Evolutionary conservation across 2,888 invertebrate genomes (phyloP).

Genomic region (Xylophagus ater): DNA sequence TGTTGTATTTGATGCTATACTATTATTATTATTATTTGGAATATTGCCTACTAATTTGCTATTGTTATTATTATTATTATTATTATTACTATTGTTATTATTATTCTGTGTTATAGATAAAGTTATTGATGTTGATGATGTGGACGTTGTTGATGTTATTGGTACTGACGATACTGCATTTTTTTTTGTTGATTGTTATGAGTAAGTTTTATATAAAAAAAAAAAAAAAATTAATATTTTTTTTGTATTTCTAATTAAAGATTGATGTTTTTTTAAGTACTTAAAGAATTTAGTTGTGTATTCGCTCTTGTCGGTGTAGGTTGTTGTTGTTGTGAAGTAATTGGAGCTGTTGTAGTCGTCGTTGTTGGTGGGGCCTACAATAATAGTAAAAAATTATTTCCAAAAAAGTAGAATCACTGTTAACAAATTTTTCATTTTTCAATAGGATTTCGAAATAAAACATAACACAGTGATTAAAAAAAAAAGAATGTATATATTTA

Average conservation of each 20-base stretch:
- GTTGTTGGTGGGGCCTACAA: constrained; percentile 20
- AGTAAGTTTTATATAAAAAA: constrained; percentile 6
- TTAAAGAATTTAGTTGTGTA: constrained; percentile 19
- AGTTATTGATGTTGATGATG: constrained; percentile 22
- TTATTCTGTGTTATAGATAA: too few species aligned
- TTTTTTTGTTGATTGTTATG: constrained; percentile 13
- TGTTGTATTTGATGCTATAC: constrained; percentile 8
- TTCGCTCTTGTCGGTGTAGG: constrained; percentile 35
- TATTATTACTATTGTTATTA: constrained; percentile 21
- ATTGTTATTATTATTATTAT: constrained; percentile 17
- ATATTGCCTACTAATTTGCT: constrained; percentile 15
- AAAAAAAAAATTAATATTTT: constrained; percentile 12
- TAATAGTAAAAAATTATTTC: constrained; percentile 7
- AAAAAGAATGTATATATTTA: not conserved
- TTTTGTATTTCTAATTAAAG: constrained; percentile 10
- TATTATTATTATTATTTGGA: constrained; percentile 12
- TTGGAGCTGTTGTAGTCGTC: constrained; percentile 22
- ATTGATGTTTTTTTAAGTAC: constrained; percentile 3
- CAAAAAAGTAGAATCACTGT: not conserved
- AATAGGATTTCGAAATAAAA: not conserved
- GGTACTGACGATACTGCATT: constrained; percentile 22
- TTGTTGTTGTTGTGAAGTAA: constrained; percentile 27
- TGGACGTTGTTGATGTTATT: constrained; percentile 29
- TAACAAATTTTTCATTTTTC: not conserved
- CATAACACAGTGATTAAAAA: not conserved